phyloP scores from a whole-genome alignment of 1,140 invertebrate species.

The Chrysomallon squamiferum region DNA sequence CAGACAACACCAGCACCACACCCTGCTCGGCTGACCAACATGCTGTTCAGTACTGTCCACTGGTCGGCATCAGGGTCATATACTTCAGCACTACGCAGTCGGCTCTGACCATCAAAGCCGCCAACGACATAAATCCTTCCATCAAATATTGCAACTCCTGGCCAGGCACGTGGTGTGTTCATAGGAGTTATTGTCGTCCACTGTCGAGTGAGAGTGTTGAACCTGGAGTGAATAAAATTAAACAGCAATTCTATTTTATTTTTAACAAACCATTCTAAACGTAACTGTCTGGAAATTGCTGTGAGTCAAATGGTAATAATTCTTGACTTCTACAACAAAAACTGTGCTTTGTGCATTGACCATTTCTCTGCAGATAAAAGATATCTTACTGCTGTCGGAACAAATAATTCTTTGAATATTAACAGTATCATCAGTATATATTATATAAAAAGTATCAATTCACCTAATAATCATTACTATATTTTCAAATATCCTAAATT shows the following conservation, averaged over 20 bases:
- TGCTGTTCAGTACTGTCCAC: slow-evolving; percentile 71
- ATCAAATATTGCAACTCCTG: slow-evolving; percentile 59
- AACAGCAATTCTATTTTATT: neutral
- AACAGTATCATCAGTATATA: too few relatives aligned
- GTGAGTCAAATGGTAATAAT: too few relatives aligned
- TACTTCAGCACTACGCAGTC: slow-evolving; percentile 85
- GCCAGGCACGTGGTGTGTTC: slow-evolving; percentile 59
- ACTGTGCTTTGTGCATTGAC: too few relatives aligned
- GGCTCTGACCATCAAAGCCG: slow-evolving; percentile 69
- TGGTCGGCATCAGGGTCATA: slow-evolving; percentile 82
- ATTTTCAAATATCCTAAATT: too few relatives aligned
- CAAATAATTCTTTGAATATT: too few relatives aligned
- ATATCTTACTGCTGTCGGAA: too few relatives aligned
- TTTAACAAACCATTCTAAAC: too few relatives aligned
- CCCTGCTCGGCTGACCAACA: slow-evolving; percentile 55
- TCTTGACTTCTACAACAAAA: too few relatives aligned
- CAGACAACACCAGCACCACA: slow-evolving; percentile 56
- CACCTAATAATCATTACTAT: too few relatives aligned
- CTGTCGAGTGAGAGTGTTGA: slow-evolving; percentile 56
- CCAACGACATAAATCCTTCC: slow-evolving; percentile 68
- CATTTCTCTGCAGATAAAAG: too few relatives aligned
- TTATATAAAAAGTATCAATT: too few relatives aligned
- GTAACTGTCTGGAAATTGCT: too few relatives aligned
- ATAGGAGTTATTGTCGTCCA: slow-evolving; percentile 59
- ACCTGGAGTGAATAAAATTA: slow-evolving; percentile 43